Evolutionary conservation across 2,888 invertebrate species (phyloP).

Genomic region (Slavum lentiscoides): DNA sequence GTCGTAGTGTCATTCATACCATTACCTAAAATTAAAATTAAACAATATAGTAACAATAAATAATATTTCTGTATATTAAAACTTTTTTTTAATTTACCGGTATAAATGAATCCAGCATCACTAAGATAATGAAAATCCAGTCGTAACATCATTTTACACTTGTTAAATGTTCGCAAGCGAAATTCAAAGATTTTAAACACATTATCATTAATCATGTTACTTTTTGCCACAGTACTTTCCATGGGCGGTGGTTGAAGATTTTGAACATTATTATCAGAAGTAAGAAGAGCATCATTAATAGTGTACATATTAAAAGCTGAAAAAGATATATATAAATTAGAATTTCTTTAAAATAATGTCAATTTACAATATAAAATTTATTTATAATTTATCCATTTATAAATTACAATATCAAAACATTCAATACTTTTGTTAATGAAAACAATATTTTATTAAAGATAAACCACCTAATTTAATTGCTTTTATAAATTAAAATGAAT

Average conservation of each 20-base stretch:
- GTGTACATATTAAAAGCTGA: neutral
- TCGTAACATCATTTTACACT: constrained; percentile 80
- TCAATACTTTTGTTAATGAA: no score
- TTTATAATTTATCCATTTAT: no score
- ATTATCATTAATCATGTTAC: constrained; percentile 67
- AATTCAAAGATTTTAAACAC: constrained; percentile 73
- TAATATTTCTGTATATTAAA: neutral
- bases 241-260: neutral
- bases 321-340: neutral
- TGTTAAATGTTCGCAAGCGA: constrained; percentile 71
- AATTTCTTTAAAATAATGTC: neutral
- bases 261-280: neutral
- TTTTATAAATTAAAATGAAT: no score
- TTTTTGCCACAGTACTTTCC: constrained; percentile 57
- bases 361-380: no score
- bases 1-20: constrained; percentile 81
- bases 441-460: no score
- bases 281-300: neutral
- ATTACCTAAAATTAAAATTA: constrained; percentile 53
- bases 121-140: constrained; percentile 80
- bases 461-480: no score
- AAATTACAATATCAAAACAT: neutral
- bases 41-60: constrained; percentile 12
- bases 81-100: constrained; percentile 63
- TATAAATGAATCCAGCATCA: constrained; percentile 90